Base-by-base conservation (phyloP, 2,888 invertebrate species). In the Diadegma fenestrale region DNA sequence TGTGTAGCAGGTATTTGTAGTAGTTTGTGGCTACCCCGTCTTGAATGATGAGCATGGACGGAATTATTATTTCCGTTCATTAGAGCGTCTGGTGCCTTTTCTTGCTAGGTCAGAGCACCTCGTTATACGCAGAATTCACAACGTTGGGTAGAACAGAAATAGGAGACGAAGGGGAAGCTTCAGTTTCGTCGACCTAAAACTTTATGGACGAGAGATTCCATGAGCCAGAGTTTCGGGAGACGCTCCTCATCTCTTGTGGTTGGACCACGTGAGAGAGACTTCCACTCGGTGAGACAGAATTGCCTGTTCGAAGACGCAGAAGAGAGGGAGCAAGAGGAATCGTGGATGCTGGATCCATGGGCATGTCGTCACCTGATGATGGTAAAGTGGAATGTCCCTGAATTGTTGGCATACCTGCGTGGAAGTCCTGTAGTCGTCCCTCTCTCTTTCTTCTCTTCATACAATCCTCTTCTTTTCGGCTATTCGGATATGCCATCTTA, bases 401-500 rank as follows among this genome's bases (percentile, higher is more conserved):
- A 82, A 87, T 87, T 61, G 83, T 86, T 83, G 82, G 68, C 86
- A 85, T 81, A 85, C 79, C 83, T 61, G 54, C n/a, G n/a, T 17
- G 79, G 71, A 37, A 61, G 19, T 48, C 61, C 64, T 45, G 45
- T 22, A 41, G 45, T 37, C 37, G 58, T 69, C 64, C 17, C 30
- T 43, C 14, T 69, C 69, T 51, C 69, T 48, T 30, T 30, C 51
- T 33, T 22, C 41, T 71, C 78, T 17, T 17, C 45, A 22, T 26
- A 43, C n/a, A 22, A 51, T 75, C 37, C 51, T 19, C 76, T 33
- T 63, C 68, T 66, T 14, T 58, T 68, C 48, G 41, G 41, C 41
- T n/a, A 37, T 43, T 48, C 61, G 12, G 58, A 58, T 66, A 66
- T 58, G 22, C 19, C 72, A 66, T 48, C 61, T 66, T 77, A 76